phyloP scores from a whole-genome alignment of 2,113 vertebrate genomes.

The Lepus timidus region DNA sequence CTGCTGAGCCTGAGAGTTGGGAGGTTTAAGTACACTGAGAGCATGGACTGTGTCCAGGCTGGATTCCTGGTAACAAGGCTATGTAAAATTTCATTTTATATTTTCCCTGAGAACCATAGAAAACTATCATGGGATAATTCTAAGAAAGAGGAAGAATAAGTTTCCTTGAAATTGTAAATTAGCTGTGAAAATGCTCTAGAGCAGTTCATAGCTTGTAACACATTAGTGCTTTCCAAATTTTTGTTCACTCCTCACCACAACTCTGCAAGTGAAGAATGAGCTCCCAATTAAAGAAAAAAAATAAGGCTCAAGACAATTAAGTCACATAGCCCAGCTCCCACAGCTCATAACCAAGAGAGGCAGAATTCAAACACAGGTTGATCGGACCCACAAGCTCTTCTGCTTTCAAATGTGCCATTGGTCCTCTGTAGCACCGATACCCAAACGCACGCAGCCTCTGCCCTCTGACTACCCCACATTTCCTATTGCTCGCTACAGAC shows the following conservation, averaged over 20 bases:
- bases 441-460: neutral
- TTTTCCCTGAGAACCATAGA: no score
- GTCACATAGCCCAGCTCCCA: neutral
- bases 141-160: no score
- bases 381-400: neutral
- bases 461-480: neutral
- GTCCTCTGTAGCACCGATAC: rapidly evolving
- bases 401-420: rapidly evolving
- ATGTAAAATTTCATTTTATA: no score
- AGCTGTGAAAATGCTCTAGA: no score
- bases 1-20: no score
- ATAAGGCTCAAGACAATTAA: neutral
- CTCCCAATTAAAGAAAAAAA: neutral
- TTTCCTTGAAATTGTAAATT: no score
- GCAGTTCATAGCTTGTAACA: no score
- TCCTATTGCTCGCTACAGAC: neutral
- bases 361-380: neutral
- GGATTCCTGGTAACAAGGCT: no score
- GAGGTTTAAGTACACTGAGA: no score
- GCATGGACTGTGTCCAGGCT: no score
- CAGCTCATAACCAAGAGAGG: neutral
- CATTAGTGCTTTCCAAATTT: neutral
- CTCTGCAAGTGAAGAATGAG: neutral
- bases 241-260: neutral
- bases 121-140: no score